These are phyloP conservation scores for Drosophila rufa DNA, from an alignment of 1,140 invertebrate genomes.

Conservation along the genomic window DNA sequence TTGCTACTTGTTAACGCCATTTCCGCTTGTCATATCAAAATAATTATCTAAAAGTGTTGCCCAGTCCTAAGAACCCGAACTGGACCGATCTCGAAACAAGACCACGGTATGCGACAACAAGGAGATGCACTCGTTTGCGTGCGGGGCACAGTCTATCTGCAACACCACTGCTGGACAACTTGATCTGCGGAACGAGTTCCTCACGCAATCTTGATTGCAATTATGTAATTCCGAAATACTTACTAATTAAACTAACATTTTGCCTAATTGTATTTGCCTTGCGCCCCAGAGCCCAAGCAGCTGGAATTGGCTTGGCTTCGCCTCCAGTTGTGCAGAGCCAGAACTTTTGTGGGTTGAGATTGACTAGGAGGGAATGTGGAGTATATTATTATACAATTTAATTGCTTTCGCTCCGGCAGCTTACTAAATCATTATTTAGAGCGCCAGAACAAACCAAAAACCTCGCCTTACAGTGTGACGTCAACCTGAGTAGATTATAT, in stretches of 20 bases:
- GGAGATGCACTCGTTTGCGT: slow-evolving; percentile 49
- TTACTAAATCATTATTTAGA: too few species aligned
- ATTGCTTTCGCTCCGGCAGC: too few species aligned
- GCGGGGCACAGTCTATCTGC: slow-evolving; percentile 27
- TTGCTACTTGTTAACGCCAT: slow-evolving; percentile 76
- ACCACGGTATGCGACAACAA: slow-evolving; percentile 37
- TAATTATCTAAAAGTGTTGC: slow-evolving; percentile 77
- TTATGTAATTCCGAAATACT: slow-evolving; percentile 80
- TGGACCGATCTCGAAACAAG: slow-evolving; percentile 29
- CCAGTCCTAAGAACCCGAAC: slow-evolving; percentile 46
- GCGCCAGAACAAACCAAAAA: too few species aligned
- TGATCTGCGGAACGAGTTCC: slow-evolving; percentile 72
- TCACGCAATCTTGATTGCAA: slow-evolving; percentile 79
- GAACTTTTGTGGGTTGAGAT: not conserved
- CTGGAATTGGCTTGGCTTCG: not conserved
- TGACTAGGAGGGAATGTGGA: not conserved
- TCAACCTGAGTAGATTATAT: too few species aligned
- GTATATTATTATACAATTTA: too few species aligned
- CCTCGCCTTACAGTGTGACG: too few species aligned
- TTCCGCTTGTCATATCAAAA: slow-evolving; percentile 82
- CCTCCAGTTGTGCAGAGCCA: not conserved
- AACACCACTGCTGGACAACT: slow-evolving; percentile 51
- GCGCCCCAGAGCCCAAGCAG: not conserved
- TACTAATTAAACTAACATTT: slow-evolving; percentile 80
- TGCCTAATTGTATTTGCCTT: slow-evolving; percentile 73